Conservation (phyloP, 2,888 invertebrate species). For the Magallana nippona region DNA sequence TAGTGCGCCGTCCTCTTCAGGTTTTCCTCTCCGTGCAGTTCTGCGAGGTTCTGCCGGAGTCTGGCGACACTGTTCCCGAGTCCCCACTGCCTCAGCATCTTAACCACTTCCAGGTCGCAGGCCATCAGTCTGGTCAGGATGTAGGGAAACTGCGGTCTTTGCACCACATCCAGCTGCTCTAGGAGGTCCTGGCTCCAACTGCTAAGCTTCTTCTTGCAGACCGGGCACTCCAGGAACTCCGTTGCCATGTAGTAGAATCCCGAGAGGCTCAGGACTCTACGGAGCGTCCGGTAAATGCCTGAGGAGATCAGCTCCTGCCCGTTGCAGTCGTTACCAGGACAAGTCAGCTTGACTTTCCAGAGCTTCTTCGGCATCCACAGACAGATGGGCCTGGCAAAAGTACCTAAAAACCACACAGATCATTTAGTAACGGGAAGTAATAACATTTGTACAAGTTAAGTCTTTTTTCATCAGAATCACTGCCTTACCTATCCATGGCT, state of each 20-base stretch:
- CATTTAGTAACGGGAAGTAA: background rate
- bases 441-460: background rate
- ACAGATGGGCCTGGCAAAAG: constrained; percentile 40
- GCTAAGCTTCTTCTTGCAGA: constrained; percentile 26
- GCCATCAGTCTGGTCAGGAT: constrained; percentile 35
- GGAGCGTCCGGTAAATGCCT: background rate
- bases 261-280: constrained; percentile 53
- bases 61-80: constrained; percentile 39
- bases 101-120: constrained; percentile 43
- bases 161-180: constrained; percentile 41
- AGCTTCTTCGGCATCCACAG: constrained; percentile 52
- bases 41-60: constrained; percentile 29
- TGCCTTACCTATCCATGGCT: background rate
- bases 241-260: constrained; percentile 29
- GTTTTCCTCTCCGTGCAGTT: constrained; percentile 27
- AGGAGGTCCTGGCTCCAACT: constrained; percentile 34
- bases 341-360: constrained; percentile 41
- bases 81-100: constrained; percentile 40
- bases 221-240: constrained; percentile 32
- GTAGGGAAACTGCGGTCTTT: constrained; percentile 34
- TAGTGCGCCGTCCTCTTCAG: constrained; percentile 24
- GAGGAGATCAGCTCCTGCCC: background rate
- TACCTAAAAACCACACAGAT: background rate
- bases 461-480: background rate
- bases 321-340: constrained; percentile 20